These are phyloP conservation scores for Mirza zaza DNA, from an alignment of 2,113 vertebrate species.

Conservation along the genomic window DNA sequence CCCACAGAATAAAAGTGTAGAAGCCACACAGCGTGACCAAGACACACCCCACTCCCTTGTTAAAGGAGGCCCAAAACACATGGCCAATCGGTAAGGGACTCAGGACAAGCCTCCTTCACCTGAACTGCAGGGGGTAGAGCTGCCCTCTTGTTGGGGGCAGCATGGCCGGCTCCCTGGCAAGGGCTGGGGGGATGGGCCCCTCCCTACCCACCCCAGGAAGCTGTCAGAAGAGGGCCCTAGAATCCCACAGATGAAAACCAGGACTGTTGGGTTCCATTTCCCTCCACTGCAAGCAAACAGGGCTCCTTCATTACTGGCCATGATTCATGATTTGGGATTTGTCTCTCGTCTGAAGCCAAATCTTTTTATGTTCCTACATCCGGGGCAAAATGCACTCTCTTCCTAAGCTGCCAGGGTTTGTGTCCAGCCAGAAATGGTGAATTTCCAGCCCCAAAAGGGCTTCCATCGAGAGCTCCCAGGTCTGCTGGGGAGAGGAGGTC, in stretches of 20 bases:
- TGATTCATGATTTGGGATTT: neutral
- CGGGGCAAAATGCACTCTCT: neutral
- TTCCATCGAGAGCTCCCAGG: neutral
- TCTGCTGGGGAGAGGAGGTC: neutral
- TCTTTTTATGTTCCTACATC: too few relatives aligned
- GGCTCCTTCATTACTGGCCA: neutral
- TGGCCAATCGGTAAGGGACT: neutral
- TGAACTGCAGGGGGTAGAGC: accelerated
- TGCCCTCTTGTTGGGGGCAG: too few relatives aligned
- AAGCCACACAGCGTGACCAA: neutral
- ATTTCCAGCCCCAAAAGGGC: too few relatives aligned
- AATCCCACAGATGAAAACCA: neutral
- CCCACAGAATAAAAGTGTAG: neutral
- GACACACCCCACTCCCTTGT: neutral
- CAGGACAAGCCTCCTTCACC: neutral
- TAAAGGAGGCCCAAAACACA: neutral
- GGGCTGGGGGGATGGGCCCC: neutral
- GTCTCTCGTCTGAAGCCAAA: neutral
- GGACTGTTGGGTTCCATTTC: too few relatives aligned
- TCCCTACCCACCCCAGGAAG: neutral
- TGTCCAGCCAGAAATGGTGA: neutral
- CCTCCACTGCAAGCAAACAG: neutral
- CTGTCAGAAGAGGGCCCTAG: neutral
- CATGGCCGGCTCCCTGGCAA: neutral
- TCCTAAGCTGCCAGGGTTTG: neutral